These are phyloP conservation scores for Synodontis membranacea DNA, from an alignment of 2,113 vertebrate species.

Conservation along the genomic window DNA sequence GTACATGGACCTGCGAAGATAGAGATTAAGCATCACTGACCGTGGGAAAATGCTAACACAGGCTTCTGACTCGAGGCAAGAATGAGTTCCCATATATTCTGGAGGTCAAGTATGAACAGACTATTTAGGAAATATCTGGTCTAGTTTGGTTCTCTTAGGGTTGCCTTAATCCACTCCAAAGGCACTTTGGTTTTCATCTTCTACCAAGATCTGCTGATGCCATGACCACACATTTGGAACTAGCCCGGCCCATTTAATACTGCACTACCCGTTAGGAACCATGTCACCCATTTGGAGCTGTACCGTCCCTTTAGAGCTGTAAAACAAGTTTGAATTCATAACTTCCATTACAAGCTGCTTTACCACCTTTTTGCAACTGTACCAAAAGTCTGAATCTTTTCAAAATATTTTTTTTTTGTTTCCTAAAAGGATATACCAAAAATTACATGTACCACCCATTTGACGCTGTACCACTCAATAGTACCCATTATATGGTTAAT, in stretches of 20 bases:
- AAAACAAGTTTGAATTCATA: not conserved
- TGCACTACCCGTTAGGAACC: not conserved
- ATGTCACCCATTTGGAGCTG: not conserved
- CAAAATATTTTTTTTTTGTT: too few species aligned
- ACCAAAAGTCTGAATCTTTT: not conserved
- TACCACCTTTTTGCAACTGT: not conserved
- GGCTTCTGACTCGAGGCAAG: not conserved
- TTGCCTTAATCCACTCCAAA: not conserved
- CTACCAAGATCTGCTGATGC: not conserved
- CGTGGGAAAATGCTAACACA: not conserved
- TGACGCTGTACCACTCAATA: not conserved
- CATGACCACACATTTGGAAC: not conserved
- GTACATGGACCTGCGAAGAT: conserved; percentile 77
- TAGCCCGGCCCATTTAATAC: too few species aligned
- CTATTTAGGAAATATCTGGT: not conserved
- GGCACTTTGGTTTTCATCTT: not conserved
- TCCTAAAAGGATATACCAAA: too few species aligned
- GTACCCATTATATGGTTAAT: not conserved
- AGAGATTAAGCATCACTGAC: not conserved
- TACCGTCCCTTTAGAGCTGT: not conserved
- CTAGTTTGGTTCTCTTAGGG: not conserved
- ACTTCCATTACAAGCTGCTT: too few species aligned
- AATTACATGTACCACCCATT: not conserved
- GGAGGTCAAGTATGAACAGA: not conserved
- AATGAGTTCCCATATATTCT: not conserved